These are phyloP conservation scores for Lophius americanus DNA, from an alignment of 2,797 vertebrate species.

Conservation along the genomic window DNA sequence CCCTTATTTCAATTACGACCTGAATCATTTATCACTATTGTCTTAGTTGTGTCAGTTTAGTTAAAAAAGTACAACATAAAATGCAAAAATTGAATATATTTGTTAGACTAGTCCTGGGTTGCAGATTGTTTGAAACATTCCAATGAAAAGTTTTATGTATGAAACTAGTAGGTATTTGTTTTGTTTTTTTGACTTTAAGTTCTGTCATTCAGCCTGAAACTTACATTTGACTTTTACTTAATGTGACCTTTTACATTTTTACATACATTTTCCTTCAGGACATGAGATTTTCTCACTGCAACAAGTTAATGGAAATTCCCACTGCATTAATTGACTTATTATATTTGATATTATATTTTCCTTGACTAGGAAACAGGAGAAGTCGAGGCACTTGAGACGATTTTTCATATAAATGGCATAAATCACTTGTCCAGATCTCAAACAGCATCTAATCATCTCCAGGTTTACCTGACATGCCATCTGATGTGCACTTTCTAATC, in stretches of 20 bases:
- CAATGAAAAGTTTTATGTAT: neutral
- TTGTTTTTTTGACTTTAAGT: neutral
- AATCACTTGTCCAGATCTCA: neutral
- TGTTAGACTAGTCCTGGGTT: neutral
- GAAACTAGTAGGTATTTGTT: neutral
- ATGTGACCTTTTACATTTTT: slow-evolving; percentile 1
- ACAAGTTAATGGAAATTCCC: slow-evolving; percentile 11
- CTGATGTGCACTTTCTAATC: neutral
- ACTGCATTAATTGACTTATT: slow-evolving; percentile 43
- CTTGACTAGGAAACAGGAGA: neutral
- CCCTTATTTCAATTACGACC: neutral
- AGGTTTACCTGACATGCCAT: neutral
- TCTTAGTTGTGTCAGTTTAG: no score
- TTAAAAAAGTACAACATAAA: no score
- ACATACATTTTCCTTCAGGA: neutral
- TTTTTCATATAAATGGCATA: neutral
- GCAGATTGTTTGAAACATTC: neutral
- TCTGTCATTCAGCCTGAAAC: neutral
- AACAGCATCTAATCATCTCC: neutral
- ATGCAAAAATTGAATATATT: neutral
- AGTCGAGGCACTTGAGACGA: neutral
- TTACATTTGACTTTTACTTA: neutral
- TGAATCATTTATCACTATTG: neutral
- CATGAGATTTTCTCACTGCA: slow-evolving; percentile 12
- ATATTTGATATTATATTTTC: slow-evolving; percentile 32